A percentile compares a stretch with the other conserved stretches of the same genome.
Evolutionary conservation across 2,113 vertebrate genomes (phyloP).

Genomic region (Halichoerus grypus): DNA sequence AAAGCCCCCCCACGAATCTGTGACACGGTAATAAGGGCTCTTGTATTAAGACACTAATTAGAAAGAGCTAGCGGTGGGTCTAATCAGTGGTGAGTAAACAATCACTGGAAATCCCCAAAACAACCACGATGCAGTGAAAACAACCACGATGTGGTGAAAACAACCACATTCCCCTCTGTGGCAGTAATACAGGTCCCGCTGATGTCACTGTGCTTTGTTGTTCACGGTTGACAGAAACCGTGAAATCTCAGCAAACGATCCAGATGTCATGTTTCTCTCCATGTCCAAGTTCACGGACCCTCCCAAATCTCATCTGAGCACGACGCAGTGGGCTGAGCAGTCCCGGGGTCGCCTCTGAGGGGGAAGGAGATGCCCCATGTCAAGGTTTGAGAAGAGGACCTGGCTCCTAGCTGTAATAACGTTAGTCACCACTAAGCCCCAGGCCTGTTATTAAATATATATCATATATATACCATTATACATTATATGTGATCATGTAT

Average conservation of each 20-base stretch:
- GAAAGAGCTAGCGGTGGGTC: rapidly evolving
- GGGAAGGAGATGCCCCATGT: background rate
- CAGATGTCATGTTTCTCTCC: background rate
- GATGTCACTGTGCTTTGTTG: background rate
- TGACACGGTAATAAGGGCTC: background rate
- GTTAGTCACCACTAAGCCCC: background rate
- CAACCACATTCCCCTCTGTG: background rate
- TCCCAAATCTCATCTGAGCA: background rate
- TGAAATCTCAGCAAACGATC: background rate
- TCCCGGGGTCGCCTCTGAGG: rapidly evolving
- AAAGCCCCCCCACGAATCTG: background rate
- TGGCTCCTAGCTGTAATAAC: background rate
- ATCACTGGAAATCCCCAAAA: background rate
- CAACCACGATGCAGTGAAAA: no score
- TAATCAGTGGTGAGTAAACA: no score
- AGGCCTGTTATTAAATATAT: background rate
- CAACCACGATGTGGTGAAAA: no score
- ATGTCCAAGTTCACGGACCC: background rate
- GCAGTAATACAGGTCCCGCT: background rate
- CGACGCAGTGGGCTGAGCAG: background rate
- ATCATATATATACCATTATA: background rate
- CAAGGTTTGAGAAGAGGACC: background rate
- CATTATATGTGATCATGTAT: background rate
- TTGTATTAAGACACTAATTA: rapidly evolving
- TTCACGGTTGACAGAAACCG: background rate